Evolutionary conservation across 2,797 vertebrate genomes (phyloP), one percentile per base, ranked within the genome.

Genomic region (Danio tinwini): DNA sequence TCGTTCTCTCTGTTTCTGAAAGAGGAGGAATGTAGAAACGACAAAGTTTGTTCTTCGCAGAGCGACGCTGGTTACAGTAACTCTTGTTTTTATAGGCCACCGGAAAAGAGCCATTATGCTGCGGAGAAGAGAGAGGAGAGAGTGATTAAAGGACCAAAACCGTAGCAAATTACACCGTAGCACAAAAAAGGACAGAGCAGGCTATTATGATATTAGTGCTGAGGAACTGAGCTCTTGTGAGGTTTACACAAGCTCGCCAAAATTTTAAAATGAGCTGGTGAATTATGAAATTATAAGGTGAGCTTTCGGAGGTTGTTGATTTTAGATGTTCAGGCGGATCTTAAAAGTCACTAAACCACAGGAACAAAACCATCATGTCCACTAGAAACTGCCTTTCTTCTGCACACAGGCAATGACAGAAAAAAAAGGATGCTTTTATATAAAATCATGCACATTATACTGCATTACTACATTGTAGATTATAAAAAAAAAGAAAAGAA

Each of bases 71-170:
- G 82, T 85, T 80, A 82, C 55, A 55, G 79, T 73, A 58, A 64
- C 14, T 62, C 77, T 78, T 45, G 56, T 40, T 52, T 84, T 76
- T 71, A 47, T 58, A 75, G 56, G 68, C 83, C 85, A 83, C 73
- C 77, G 79, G 79, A 85, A 83, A 81, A 83, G 72, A 65, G 72
- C 59, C 59, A 79, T 83, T 81, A 83, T 50, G 72, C 79, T 83
- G 84, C 7, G 71, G 78, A 39, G 67, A 19, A n/a, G 52, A 81
- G 29, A 39, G 56, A 49, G 53, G 65, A 75, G 64, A 78, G 49
- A 71, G 58, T 75, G 74, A 81, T 81, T 86, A 81, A 73, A 78
- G 82, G 85, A 79, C 52, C 45, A 50, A 63, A 59, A 74, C 62
- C 6, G 21, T 65, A 55, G 63, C 49, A 70, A 82, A 81, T 84